Evolutionary conservation across 1,140 invertebrate genomes (phyloP), one percentile per base, ranked within the genome.

Genomic region (Ceratina japonica): DNA sequence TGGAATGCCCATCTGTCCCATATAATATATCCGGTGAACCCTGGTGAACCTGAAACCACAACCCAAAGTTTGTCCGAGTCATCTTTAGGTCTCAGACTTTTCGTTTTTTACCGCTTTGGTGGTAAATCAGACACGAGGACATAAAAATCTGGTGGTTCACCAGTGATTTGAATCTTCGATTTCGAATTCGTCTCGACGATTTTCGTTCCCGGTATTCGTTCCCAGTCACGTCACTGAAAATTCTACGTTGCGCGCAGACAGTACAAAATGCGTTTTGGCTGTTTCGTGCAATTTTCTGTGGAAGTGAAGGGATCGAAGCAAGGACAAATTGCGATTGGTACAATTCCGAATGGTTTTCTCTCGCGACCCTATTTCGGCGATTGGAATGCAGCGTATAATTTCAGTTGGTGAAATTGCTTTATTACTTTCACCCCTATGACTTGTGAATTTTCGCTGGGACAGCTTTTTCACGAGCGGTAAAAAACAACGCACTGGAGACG

Each of bases 31-130:
- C 78, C 79, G 73, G 84, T 88, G 84, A 86, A 87, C 80, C 69
- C 75, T 71, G 82, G 71, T 88, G 89, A 88, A 89, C 88, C 74
- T 79, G 83, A 90, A 87, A 89, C 88, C 87, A 80, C 88, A 79
- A 75, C 56, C 70, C 22, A 79, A 62, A 71, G 58, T 54, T 64
- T 65, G 68, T 62, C 58, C 75, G 63, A 82, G 75, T 83, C 81
- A 56, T 73, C 82, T 62, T 80, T 22, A 54, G 24, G 62, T 56
- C 49, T 54, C 37, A 69, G 58, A n/a, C 66, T n/a, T 27, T 27
- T 51, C 18, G 51, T 70, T 73, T 59, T 12, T 56, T 83, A 73
- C 84, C 64, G 44, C 58, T 18, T 52, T 69, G 59, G 73, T 61
- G 71, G 71, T 37, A 80, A 79, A 73, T 69, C 78, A 83, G 69